Evolutionary conservation across 92 coral and sea anemone genomes (phyloP).

Genomic region (Pocillopora meandrina): DNA sequence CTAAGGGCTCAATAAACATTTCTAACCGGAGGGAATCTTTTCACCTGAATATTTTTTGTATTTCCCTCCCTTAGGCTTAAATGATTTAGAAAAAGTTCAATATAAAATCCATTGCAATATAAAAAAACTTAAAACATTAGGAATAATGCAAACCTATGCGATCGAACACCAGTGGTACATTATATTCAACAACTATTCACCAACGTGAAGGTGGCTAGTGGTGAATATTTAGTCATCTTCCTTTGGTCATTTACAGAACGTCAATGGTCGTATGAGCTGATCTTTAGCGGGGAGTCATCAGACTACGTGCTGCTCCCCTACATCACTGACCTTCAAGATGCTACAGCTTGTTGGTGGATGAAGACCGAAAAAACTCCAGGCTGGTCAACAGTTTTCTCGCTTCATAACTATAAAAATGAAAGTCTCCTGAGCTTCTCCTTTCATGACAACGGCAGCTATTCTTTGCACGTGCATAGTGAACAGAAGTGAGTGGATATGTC

Average conservation of each 20-base stretch:
- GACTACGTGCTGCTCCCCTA: conserved; percentile 25
- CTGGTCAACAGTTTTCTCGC: conserved; percentile 51
- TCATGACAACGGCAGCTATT: conserved; percentile 5
- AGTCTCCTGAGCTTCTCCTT: conserved; percentile 11
- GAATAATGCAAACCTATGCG: no score
- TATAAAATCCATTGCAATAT: no score
- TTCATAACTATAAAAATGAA: conserved; percentile 15
- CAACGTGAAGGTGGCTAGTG: no score
- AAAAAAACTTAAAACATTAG: no score
- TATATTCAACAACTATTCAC: no score
- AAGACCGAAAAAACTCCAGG: conserved; percentile 23
- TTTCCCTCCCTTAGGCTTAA: no score
- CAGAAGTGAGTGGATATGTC: neutral
- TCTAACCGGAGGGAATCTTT: no score
- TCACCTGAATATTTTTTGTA: no score
- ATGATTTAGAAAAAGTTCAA: no score
- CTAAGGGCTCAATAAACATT: no score
- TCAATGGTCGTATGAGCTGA: conserved; percentile 23
- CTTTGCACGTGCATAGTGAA: neutral
- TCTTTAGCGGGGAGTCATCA: conserved; percentile 9
- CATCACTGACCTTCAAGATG: conserved; percentile 20
- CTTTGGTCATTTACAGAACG: conserved; percentile 3
- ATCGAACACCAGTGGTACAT: no score
- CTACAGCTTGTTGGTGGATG: conserved; percentile 70
- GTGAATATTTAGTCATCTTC: neutral